phyloP scores from a whole-genome alignment of 2,113 vertebrate genomes.

The Malaclemys terrapin region DNA sequence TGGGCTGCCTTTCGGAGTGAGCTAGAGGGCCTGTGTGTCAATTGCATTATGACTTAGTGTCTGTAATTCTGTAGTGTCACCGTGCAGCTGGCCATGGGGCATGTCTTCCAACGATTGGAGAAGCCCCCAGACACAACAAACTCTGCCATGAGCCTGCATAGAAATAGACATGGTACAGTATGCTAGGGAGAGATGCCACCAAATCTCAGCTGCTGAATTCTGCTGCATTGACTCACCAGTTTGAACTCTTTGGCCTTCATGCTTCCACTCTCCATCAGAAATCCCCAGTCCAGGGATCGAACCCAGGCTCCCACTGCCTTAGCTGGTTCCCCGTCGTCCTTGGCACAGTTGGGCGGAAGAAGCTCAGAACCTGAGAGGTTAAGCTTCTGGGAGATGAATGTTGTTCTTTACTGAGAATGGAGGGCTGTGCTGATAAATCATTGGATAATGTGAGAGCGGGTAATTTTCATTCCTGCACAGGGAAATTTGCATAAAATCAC shows the following conservation, averaged over 20 bases:
- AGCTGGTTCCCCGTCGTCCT: background rate
- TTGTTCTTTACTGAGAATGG: background rate
- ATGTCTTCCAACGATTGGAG: background rate
- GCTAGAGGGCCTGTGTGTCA: background rate
- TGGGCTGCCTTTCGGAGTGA: background rate
- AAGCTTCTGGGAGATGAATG: background rate
- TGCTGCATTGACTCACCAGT: background rate
- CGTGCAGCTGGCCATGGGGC: background rate
- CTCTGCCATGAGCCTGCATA: background rate
- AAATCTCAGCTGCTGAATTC: background rate
- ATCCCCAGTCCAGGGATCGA: background rate
- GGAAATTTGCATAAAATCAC: background rate
- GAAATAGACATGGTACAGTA: background rate
- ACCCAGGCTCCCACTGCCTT: background rate
- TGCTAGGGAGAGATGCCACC: background rate
- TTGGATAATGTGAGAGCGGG: background rate
- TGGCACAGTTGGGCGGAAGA: background rate
- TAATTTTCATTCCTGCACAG: background rate
- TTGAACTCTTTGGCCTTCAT: background rate
- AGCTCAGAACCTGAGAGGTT: background rate
- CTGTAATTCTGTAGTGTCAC: background rate
- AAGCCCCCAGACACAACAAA: background rate
- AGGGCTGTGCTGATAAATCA: background rate
- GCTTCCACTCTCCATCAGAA: background rate
- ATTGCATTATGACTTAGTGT: background rate